Evolutionary conservation across 1,140 invertebrate species (phyloP), one percentile per base, ranked within the genome.

Genomic region (Drosophila burlai): DNA sequence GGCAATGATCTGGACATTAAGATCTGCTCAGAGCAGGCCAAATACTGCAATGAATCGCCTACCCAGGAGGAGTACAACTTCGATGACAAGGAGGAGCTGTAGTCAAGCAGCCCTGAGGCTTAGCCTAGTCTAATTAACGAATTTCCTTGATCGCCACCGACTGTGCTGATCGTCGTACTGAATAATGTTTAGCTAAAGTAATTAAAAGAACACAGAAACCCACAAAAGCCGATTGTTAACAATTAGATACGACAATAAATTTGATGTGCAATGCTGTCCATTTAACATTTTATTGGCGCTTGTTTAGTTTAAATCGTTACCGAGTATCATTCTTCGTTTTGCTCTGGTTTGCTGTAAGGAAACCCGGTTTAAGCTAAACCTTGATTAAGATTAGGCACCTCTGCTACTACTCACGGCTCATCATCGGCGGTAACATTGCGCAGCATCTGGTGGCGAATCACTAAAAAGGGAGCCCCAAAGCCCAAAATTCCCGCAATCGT

Each of bases 21-120:
- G 77, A 84, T 94, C 26, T 94, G 94, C 58, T 93, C 93, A 0
- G 74, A 92, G 67, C 68, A 83, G 46, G 83, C 93, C 5, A 91
- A 92, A 24, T 91, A 93, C 36, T 94, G 94, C 64, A 78, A 91
- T 1, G 93, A 93, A 16, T 83, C 80, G n/a, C 79, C 91, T 15
- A 86, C 92, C 4, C 92, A 89, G 76, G 93, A 94, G 59, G 91
- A 94, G n/a, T 91, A 93, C 21, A 86, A 93, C 24, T 93, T 93
- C 21, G 89, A 80, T 21, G 84, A 76, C 36, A 91, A 76, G 58
- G 91, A 92, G 15, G 91, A 92, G 58, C 59, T 92, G 76, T 92
- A 78, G 81, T 42, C 47, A 8, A 11, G n/a, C 38, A 11, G n/a
- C 38, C 15, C 18, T 40, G 64, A 49, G 26, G 31, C 55, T 24